Evolutionary conservation across 2,113 vertebrate species (phyloP), one percentile per base, ranked within the genome.

Genomic region (Vidua macroura): DNA sequence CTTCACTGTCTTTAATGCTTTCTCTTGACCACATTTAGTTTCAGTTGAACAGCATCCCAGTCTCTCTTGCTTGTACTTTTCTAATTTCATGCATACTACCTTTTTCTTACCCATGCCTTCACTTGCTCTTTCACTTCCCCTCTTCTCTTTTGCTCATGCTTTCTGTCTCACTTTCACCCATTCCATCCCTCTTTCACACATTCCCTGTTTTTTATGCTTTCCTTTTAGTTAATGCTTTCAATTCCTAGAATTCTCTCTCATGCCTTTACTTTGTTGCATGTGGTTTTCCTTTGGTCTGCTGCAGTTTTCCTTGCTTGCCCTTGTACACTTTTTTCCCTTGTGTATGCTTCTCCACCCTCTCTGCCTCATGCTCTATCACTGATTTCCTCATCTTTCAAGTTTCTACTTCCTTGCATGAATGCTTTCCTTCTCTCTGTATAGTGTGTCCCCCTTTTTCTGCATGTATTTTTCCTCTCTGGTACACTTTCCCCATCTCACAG

Each of bases 321-420:
- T 51, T 60, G 17, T 41, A n/a, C 3, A 11, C 11, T 58, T 62
- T 49, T 17, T 16, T 83, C 18, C 55, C 16, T 53, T 49, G 12
- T 46, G 25, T 43, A 30, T 75, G 15, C 5, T 79, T 79, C 30
- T 22, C 16, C 10, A 67, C 21, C 44, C 51, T 63, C 30, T 63
- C 55, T 69, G 20, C 13, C 22, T 60, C 25, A 9, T 9, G 31
- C 16, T 51, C 4, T 49, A 0, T 28, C 3, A 0, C 27, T 81
- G 52, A 3, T 43, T 72, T 48, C 19, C 9, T 52, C 12, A 8
- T 31, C 11, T 55, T 41, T 90, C 11, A 48, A 67, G 13, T 44
- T 75, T 86, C 27, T n/a, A 11, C 21, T 60, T 15, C 9, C 20
- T 63, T 75, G 37, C 28, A 55, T 75, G 37, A 25, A 55, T 75